Conservation (phyloP, 2,113 vertebrate species). For the Chaetodon auriga region DNA sequence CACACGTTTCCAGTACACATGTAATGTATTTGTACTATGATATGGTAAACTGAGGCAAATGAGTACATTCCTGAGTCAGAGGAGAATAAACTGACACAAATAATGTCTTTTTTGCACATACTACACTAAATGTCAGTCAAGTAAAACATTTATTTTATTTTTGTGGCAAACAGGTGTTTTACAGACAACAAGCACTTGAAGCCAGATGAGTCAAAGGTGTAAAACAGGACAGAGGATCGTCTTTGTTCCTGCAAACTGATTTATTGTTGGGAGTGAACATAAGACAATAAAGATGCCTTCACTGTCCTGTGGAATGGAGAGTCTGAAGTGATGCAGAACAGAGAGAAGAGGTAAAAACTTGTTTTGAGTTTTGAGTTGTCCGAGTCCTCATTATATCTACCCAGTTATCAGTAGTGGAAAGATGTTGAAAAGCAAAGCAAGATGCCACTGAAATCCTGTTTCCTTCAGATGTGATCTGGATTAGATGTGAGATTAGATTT, state of each 20-base stretch:
- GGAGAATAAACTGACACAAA: background rate
- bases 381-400: background rate
- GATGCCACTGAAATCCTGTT: background rate
- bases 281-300: slow-evolving; percentile 23
- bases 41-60: background rate
- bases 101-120: background rate
- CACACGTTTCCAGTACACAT: no score
- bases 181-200: background rate
- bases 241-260: slow-evolving; percentile 9
- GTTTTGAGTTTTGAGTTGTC: background rate
- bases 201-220: slow-evolving; percentile 1
- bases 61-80: background rate
- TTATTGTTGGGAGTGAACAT: slow-evolving; percentile 15
- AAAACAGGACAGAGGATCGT: slow-evolving; percentile 7
- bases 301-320: slow-evolving; percentile 33
- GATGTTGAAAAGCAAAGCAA: background rate
- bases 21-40: no score
- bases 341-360: slow-evolving; percentile 66
- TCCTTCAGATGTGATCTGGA: background rate
- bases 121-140: background rate
- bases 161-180: slow-evolving; percentile 20
- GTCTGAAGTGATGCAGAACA: slow-evolving; percentile 75
- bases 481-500: background rate
- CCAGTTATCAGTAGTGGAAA: background rate
- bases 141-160: background rate